Evolutionary conservation across 2,797 vertebrate genomes (phyloP).

Genomic region (Tolypeutes matacus): DNA sequence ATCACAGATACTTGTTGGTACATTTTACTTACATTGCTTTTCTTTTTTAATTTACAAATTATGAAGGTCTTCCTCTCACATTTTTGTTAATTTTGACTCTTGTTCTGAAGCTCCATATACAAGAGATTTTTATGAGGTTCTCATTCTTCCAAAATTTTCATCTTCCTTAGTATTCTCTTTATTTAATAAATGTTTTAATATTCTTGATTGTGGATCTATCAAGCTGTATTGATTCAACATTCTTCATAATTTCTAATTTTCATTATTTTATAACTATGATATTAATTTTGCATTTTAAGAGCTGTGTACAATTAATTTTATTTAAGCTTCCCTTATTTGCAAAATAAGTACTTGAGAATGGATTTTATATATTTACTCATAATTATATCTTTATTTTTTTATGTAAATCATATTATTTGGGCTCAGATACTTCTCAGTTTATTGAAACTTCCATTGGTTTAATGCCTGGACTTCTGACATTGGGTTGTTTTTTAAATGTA

Average conservation of each 20-base stretch:
- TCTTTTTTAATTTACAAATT: background rate
- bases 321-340: background rate
- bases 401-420: background rate
- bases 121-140: background rate
- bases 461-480: background rate
- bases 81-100: background rate
- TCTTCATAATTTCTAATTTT: background rate
- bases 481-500: background rate
- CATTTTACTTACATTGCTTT: background rate
- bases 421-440: background rate
- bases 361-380: background rate
- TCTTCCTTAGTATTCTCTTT: background rate
- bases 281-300: background rate
- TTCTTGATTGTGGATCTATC: background rate
- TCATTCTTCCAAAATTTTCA: background rate
- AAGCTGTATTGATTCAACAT: background rate
- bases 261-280: background rate
- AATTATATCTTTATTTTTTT: background rate
- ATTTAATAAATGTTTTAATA: background rate
- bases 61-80: background rate
- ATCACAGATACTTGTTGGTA: background rate
- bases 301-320: background rate
- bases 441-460: background rate
- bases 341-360: background rate
- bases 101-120: background rate